Evolutionary conservation across 2,888 invertebrate genomes (phyloP).

Genomic region (Andrena minutula): DNA sequence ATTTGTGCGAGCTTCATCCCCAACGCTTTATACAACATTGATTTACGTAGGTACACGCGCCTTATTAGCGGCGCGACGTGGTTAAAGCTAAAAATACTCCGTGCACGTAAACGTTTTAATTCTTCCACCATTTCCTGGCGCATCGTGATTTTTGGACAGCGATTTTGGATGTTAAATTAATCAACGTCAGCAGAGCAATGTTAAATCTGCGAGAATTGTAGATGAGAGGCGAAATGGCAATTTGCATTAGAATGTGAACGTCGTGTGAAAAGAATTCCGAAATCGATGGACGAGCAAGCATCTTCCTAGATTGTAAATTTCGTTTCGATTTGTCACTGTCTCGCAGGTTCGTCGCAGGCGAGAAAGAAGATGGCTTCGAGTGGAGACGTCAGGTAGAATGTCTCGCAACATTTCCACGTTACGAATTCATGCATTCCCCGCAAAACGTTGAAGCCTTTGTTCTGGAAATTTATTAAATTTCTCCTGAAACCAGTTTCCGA

Average conservation of each 20-base stretch:
- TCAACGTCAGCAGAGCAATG: neutral
- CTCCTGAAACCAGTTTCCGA: neutral
- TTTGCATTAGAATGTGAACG: conserved; percentile 25
- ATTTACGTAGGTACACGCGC: conserved; percentile 16
- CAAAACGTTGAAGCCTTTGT: conserved; percentile 8
- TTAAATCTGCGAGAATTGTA: neutral
- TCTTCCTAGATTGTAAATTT: conserved; percentile 36
- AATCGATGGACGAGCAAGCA: conserved; percentile 23
- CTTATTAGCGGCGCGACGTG: neutral
- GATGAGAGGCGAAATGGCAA: conserved; percentile 22
- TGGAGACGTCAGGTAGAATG: conserved; percentile 28
- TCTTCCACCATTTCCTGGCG: too few species aligned
- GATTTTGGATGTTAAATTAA: conserved; percentile 14
- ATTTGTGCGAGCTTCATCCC: conserved; percentile 11
- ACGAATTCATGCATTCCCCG: conserved; percentile 35
- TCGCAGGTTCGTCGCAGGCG: conserved; percentile 21
- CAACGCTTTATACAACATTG: conserved; percentile 14
- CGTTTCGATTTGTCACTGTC: conserved; percentile 53
- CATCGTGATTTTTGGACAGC: neutral
- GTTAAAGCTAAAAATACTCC: neutral
- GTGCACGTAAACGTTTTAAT: conserved; percentile 1
- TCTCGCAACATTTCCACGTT: conserved; percentile 12
- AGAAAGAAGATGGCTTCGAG: conserved; percentile 19
- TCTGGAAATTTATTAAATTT: conserved; percentile 23
- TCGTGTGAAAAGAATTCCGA: neutral